phyloP scores from a whole-genome alignment of 2,113 vertebrate species.

The Bombycilla garrulus region DNA sequence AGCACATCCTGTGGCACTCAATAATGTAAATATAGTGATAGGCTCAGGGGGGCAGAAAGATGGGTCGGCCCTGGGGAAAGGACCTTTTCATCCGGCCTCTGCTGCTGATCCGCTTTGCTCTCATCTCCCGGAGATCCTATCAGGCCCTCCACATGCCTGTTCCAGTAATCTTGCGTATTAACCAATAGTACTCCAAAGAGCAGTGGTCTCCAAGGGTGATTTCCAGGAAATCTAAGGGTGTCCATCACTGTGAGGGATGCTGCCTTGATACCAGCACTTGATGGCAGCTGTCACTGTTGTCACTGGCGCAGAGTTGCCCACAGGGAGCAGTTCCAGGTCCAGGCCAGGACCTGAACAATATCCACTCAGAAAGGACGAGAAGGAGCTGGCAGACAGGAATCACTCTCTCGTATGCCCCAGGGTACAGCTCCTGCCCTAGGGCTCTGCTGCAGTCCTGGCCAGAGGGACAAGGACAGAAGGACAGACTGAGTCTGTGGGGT shows the following conservation, averaged over 20 bases:
- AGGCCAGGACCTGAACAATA: background rate
- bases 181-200: background rate
- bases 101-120: background rate
- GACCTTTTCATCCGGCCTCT: background rate
- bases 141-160: background rate
- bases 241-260: background rate
- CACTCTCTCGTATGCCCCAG: background rate
- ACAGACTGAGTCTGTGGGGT: background rate
- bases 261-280: background rate
- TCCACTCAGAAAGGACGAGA: background rate
- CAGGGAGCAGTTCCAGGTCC: background rate
- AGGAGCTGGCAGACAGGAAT: background rate
- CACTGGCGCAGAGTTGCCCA: background rate
- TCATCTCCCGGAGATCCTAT: background rate
- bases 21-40: rapidly evolving
- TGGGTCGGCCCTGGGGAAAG: background rate
- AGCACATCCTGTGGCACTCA: background rate
- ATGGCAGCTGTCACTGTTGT: background rate
- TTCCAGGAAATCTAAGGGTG: background rate
- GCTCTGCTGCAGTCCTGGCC: background rate
- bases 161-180: background rate
- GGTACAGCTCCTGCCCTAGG: background rate
- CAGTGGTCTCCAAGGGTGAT: background rate
- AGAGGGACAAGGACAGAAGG: background rate
- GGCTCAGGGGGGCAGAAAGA: background rate